These are phyloP conservation scores for Steinernema scapterisci DNA, from an alignment of 2,888 invertebrate species.

Conservation along the genomic window DNA sequence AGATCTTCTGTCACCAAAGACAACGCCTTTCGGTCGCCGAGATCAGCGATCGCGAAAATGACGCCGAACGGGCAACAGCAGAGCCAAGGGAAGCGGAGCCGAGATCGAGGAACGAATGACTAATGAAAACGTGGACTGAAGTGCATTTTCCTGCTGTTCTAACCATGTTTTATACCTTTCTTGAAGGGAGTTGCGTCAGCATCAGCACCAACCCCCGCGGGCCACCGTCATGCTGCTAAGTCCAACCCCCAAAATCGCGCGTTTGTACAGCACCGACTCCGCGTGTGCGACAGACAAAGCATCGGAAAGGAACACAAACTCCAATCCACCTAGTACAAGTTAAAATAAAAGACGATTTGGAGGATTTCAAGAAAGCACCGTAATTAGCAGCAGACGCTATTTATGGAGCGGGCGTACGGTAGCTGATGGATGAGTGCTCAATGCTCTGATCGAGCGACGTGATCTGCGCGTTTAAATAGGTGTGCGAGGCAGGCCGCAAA, in stretches of 20 bases:
- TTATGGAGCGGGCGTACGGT: background rate
- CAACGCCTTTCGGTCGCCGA: no score
- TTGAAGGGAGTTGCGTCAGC: conserved; percentile 27
- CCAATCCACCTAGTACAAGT: background rate
- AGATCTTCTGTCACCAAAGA: no score
- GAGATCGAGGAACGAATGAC: background rate
- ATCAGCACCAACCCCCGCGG: conserved; percentile 27
- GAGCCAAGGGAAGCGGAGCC: no score
- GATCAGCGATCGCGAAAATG: no score
- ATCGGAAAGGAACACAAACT: background rate
- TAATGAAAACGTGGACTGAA: background rate
- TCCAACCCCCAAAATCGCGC: conserved; percentile 30
- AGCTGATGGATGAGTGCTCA: conserved; percentile 18
- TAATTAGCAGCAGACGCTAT: background rate
- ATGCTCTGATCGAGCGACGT: background rate
- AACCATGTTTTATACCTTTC: conserved; percentile 19
- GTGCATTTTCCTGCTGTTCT: conserved; percentile 16
- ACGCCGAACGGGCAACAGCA: no score
- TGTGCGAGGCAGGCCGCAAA: background rate
- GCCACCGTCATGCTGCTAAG: conserved; percentile 29
- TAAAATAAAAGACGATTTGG: background rate
- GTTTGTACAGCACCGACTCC: background rate
- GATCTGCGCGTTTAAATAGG: background rate
- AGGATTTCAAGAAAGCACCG: background rate
- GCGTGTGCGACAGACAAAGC: conserved; percentile 13